Evolutionary conservation across 2,797 vertebrate genomes (phyloP), one percentile per base, ranked within the genome.

Genomic region (Paedocypris micromegethes): DNA sequence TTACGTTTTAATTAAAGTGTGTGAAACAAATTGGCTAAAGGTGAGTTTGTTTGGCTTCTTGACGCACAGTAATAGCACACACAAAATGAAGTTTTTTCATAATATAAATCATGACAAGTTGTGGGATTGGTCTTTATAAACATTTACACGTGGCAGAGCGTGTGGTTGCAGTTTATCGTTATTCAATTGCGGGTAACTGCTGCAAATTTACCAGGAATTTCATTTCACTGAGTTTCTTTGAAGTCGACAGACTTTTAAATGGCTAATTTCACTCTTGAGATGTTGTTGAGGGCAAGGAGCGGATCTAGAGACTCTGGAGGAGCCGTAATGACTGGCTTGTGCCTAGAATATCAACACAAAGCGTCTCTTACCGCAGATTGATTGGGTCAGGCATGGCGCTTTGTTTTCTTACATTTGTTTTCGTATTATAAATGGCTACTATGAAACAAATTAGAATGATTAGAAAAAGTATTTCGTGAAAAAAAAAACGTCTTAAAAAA

Each of bases 71-170:
- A 41, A 6, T 52, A 52, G 40, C 42, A 37, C 47, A 70, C 41
- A n/a, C 6, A 51, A 57, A 66, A 66, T n/a, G 52, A 66, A 68
- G 61, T 55, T 63, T 72, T 76, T 69, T 65, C 68, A 63, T 41
- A 64, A 46, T 42, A 47, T 42, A 43, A 8, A 41, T 43, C 23
- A 9, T 63, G 38, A 58, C 58, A 5, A 57, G 66, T 72, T 3
- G 38, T 41, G 43, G 50, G 57, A 51, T 5, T 4, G 6, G 46
- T 9, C 47, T 60, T 37, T 61, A 3, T 47, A 64, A 47, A 74
- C 66, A 54, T 72, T 38, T 48, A 45, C 46, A 68, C 48, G 42
- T 68, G 56, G 56, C 56, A 58, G 23, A 38, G 46, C 1, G 42
- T 9, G 43, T n/a, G 43, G n/a, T 3, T 42, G 46, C 2, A 43